A percentile compares a stretch with the other conserved stretches of the same genome.
These are phyloP conservation scores for Macrotrachela quadricornifera DNA, from an alignment of 1,140 invertebrate species.

Conservation along the genomic window DNA sequence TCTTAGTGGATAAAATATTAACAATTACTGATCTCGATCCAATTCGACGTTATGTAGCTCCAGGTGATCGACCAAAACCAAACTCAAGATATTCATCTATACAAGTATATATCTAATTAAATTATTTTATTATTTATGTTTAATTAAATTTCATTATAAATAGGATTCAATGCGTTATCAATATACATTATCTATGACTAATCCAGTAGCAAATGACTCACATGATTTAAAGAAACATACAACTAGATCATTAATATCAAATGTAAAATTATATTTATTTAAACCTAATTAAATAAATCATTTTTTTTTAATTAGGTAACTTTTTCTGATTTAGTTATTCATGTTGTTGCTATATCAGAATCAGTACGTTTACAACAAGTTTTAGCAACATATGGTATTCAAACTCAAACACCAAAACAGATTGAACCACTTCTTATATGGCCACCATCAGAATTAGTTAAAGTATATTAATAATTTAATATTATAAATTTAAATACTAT, in stretches of 20 bases:
- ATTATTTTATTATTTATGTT: no score
- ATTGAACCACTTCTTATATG: conserved; percentile 91
- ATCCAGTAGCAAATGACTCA: no score
- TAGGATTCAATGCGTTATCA: no score
- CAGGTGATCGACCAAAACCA: conserved; percentile 69
- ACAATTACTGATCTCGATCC: conserved; percentile 9
- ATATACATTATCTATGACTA: no score
- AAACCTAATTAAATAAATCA: no score
- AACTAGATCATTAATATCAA: no score
- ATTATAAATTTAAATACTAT: no score
- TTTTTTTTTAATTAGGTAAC: conserved; percentile 16
- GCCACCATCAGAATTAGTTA: conserved; percentile 73
- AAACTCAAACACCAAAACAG: conserved; percentile 89
- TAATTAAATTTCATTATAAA: no score
- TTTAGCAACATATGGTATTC: conserved; percentile 96
- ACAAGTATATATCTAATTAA: conserved; percentile 43
- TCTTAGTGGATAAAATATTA: conserved; percentile 3
- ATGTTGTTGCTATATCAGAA: conserved; percentile 91
- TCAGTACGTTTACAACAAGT: conserved; percentile 84
- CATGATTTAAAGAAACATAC: no score
- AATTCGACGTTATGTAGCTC: conserved; percentile 63
- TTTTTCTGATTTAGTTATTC: conserved; percentile 64
- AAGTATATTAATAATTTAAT: no score
- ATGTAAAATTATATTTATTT: no score
- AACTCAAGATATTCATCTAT: conserved; percentile 82